Base-by-base conservation (phyloP, 2,113 vertebrate genomes). In the Lichenostomus cassidix region DNA sequence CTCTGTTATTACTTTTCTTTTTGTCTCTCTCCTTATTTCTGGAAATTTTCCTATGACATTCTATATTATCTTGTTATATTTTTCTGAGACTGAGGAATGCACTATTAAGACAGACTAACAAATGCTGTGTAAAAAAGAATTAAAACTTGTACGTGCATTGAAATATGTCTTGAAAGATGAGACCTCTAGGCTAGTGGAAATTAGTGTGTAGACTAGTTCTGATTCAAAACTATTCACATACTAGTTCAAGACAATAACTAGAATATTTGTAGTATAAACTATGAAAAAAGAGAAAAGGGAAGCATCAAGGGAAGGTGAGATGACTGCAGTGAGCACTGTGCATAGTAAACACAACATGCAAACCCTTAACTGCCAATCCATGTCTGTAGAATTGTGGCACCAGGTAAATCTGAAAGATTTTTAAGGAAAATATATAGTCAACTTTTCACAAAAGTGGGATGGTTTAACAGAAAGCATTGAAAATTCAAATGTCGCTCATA, bases 311-410 rank as follows among this genome's bases (percentile, higher is more conserved):
- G 35, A 59, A 63, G 35, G 21, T 78, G 52, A 50, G 46, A 24
- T 59, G 65, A 16, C 18, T n/a, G 17, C 3, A 0, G 8, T 74
- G 52, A 35, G 28, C 31, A 25, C 44, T 2, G 1, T 56, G 20
- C 31, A 23, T 15, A 27, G 17, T 53, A 39, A 65, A 47, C 8
- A 31, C 0, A 0, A 15, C 47, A 29, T 37, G 24, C 37, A 67
- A 46, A 62, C 8, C 1, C 37, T 33, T 39, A 68, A 33, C 10
- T 74, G 41, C 60, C 17, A 21, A 4, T 44, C 31, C 0, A 0
- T 65, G 19, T 28, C 28, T 71, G 10, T 64, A 44, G 8, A 47
- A 25, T 50, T 64, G 31, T 53, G 41, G 11, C 59, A 69, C 24
- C 44, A 52, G 29, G 27, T 39, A 28, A 59, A 55, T 47, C 49